Evolutionary conservation across 2,888 invertebrate species (phyloP), one percentile per base, ranked within the genome.

Genomic region (Tetropium fuscum): DNA sequence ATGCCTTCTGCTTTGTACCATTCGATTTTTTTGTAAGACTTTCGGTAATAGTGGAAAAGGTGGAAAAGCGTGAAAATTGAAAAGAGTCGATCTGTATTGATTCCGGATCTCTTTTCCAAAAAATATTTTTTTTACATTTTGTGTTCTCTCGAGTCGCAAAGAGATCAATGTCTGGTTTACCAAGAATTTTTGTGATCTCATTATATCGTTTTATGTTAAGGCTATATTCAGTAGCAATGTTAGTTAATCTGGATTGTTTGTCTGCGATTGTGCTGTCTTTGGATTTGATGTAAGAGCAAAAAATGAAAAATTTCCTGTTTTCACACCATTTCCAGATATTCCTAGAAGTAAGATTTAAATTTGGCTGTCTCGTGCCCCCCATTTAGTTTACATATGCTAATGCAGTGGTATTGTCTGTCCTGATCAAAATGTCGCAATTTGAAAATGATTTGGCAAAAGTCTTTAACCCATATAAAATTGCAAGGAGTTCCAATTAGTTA

Each of bases 51-150:
- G 22, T n/a, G 41, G n/a, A 41, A 41, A 41, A 4, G 22, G 41
- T 22, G 73, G 72, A 22, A 74, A 74, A 0, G 74, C 74, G 54
- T 74, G 75, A 54, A 66, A 64, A 4, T 13, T 13, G 0, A 53
- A 74, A 73, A 0, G 73, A 71, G 38, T 73, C 71, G 0, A 72
- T n/a, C n/a, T n/a, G n/a, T n/a, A n/a, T n/a, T n/a, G n/a, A n/a
- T n/a, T n/a, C 53, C 1, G 62, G 60, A n/a, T 51, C 40, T 8
- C 11, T 19, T 8, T 13, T 10, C 41, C 51, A 16, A 3, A 41
- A 51, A 15, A 40, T 19, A 25, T 34, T 34, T 5, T 25, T 32
- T 55, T 34, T 1, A 38, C 55, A 55, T 55, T 55, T 55, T 47
- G 2, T 47, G 20, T 55, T 55, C 6, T 15, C 6, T 34, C 47